Conservation (phyloP, 2,888 invertebrate genomes). For the Aphrophora alni region DNA sequence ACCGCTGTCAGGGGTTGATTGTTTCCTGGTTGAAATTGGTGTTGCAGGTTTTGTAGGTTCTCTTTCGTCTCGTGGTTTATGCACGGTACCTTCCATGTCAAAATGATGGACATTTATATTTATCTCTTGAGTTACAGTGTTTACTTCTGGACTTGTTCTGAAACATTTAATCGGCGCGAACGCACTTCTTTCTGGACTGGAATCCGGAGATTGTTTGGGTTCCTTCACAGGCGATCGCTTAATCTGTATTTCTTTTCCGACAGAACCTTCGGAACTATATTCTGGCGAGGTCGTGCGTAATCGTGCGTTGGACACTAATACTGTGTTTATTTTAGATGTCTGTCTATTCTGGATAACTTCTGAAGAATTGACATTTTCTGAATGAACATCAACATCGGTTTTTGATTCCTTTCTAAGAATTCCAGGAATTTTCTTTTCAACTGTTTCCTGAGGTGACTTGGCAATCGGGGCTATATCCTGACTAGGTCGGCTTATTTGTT, state of each 20-base stretch:
- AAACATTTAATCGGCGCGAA: slow-evolving; percentile 52
- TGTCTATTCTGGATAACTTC: neutral
- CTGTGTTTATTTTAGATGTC: neutral
- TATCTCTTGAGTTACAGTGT: neutral
- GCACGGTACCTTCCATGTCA: neutral
- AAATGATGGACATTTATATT: neutral
- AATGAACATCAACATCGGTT: neutral
- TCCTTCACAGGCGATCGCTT: slow-evolving; percentile 11
- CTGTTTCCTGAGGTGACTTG: slow-evolving; percentile 13
- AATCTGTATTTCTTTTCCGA: slow-evolving; percentile 49
- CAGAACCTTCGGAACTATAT: slow-evolving; percentile 54
- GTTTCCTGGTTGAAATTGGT: neutral
- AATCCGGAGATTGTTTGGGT: slow-evolving; percentile 43
- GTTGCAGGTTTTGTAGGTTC: neutral
- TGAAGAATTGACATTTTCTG: neutral
- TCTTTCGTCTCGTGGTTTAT: neutral
- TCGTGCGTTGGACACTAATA: neutral
- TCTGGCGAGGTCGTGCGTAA: slow-evolving; percentile 52
- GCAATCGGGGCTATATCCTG: slow-evolving; percentile 52
- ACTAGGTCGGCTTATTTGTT: slow-evolving; percentile 53
- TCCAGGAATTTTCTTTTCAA: slow-evolving; percentile 28
- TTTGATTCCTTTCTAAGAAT: slow-evolving; percentile 35
- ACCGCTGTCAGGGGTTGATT: neutral
- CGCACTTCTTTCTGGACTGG: slow-evolving; percentile 51
- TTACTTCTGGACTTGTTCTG: slow-evolving; percentile 48